Percentiles rank a stretch among this genome's conserved stretches.
Conservation (phyloP, 2,113 vertebrate species). For the Cyphomyrus plagiostoma region DNA sequence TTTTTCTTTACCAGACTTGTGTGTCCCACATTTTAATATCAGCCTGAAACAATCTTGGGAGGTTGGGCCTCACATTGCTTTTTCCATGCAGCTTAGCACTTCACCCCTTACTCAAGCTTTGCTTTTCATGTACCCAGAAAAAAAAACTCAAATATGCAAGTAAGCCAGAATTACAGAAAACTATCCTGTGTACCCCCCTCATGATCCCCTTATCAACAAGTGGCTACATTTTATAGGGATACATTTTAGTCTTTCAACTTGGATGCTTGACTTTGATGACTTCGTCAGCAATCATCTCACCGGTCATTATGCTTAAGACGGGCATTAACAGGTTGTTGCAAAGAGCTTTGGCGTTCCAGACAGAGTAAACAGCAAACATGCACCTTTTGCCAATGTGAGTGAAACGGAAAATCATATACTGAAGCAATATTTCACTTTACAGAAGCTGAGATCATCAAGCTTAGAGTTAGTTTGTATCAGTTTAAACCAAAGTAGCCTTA, state of each 20-base stretch:
- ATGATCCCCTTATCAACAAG: background rate
- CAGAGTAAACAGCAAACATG: background rate
- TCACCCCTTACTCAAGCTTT: slow-evolving; percentile 26
- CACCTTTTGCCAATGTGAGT: background rate
- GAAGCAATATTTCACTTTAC: background rate
- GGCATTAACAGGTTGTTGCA: background rate
- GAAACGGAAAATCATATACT: background rate
- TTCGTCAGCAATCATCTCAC: background rate
- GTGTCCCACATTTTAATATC: background rate
- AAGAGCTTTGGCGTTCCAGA: background rate
- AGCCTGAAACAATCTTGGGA: slow-evolving; percentile 37
- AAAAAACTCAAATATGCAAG: slow-evolving; percentile 18
- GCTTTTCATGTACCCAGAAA: slow-evolving; percentile 35
- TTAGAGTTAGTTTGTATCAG: background rate
- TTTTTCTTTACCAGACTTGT: background rate
- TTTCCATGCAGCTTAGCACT: slow-evolving; percentile 44
- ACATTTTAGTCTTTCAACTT: background rate
- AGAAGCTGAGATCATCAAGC: background rate
- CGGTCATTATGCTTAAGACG: background rate
- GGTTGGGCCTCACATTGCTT: slow-evolving; percentile 17
- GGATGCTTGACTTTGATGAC: background rate
- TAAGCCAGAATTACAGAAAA: background rate
- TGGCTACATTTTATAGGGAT: background rate
- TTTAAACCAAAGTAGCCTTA: background rate
- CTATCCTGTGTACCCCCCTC: background rate